phyloP scores from a whole-genome alignment of 2,888 invertebrate genomes.

The Microctonus aethiopoides region DNA sequence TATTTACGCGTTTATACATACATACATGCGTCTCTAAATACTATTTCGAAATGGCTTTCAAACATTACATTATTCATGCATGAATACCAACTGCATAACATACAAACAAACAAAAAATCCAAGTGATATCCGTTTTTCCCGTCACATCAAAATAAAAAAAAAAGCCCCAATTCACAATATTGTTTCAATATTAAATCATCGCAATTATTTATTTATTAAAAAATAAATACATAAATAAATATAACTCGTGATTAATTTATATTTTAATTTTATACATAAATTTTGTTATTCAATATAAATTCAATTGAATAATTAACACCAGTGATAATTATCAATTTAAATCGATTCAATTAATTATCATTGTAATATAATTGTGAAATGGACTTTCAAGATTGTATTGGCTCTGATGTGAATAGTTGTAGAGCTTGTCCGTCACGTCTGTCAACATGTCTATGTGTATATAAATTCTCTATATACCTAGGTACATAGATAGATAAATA shows the following conservation, averaged over 20 bases:
- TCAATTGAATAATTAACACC: no score
- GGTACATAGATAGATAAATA: no score
- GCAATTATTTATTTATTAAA: no score
- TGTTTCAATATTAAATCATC: no score
- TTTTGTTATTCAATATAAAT: not conserved
- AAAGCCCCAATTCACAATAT: no score
- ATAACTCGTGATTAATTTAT: no score
- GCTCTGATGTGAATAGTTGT: constrained; percentile 11
- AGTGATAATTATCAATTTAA: no score
- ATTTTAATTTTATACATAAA: not conserved
- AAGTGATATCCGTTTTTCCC: no score
- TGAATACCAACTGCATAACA: not conserved
- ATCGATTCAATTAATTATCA: not conserved
- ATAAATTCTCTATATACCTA: not conserved
- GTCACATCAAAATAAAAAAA: no score
- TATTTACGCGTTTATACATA: not conserved
- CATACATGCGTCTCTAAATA: not conserved
- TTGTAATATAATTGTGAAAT: not conserved
- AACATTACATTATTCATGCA: not conserved
- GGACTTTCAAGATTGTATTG: constrained; percentile 21
- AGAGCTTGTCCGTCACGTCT: constrained; percentile 56
- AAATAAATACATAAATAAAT: no score
- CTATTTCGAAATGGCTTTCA: not conserved
- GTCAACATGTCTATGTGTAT: constrained; percentile 56
- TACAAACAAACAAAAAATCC: no score